Evolutionary conservation across 2,797 vertebrate genomes (phyloP).

Genomic region (Myotis vivesi): DNA sequence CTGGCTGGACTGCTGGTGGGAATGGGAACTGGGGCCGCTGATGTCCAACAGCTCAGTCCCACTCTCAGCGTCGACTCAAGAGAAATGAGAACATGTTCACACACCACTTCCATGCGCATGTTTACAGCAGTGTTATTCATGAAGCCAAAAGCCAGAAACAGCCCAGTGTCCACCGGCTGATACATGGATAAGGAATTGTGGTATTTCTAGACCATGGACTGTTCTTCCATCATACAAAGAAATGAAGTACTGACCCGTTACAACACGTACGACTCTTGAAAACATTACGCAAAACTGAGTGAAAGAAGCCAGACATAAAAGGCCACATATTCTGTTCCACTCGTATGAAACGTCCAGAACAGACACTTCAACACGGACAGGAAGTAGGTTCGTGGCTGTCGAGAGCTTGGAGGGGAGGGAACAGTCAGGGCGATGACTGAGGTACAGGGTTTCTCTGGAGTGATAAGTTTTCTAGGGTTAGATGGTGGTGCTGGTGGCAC

Average conservation of each 20-base stretch:
- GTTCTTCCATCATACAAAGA: not conserved
- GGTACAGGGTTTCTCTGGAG: not conserved
- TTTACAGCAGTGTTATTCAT: not conserved
- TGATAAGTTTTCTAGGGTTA: not conserved
- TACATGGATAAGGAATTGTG: not conserved
- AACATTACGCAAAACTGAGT: not conserved
- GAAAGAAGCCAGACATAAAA: not conserved
- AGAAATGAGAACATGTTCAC: not conserved
- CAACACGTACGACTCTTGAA: not conserved
- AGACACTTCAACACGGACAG: not conserved
- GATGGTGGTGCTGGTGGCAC: not conserved
- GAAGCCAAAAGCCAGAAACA: not conserved
- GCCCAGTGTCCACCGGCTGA: not conserved
- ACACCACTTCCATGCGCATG: not conserved
- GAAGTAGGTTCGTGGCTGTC: not conserved
- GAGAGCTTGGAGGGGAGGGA: not conserved
- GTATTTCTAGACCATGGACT: not conserved
- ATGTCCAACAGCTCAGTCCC: not conserved
- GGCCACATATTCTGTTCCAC: not conserved
- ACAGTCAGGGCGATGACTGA: not conserved
- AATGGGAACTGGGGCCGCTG: not conserved
- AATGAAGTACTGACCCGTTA: not conserved
- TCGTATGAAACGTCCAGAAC: not conserved
- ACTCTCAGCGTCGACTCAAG: not conserved
- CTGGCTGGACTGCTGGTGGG: not conserved